Evolutionary conservation across 1,140 invertebrate genomes (phyloP).

Genomic region (Vanessa tameamea): DNA sequence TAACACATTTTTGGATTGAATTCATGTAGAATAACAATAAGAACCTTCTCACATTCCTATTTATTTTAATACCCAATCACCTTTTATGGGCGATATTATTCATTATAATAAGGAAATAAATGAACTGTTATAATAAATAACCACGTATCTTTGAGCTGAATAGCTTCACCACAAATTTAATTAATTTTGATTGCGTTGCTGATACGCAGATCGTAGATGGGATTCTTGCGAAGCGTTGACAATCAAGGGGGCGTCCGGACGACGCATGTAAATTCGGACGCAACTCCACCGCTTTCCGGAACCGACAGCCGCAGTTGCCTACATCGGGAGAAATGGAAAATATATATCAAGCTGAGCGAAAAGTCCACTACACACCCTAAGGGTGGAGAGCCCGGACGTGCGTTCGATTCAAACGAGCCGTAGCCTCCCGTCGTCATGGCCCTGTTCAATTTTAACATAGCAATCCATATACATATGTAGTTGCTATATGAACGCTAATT

Average conservation of each 20-base stretch:
- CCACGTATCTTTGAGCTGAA: background rate
- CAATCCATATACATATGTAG: conserved; percentile 46
- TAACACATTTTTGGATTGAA: no score
- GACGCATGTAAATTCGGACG: conserved; percentile 64
- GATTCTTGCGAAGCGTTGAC: conserved; percentile 29
- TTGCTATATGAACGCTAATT: conserved; percentile 50
- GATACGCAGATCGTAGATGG: background rate
- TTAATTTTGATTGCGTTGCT: conserved; percentile 11
- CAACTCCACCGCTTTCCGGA: conserved; percentile 47
- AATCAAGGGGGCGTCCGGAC: conserved; percentile 47
- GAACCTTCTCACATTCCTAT: no score
- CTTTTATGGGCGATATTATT: no score
- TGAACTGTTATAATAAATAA: background rate
- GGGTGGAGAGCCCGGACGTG: conserved; percentile 68
- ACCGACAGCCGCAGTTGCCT: conserved; percentile 65
- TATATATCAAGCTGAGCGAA: conserved; percentile 75
- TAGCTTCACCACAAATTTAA: conserved; percentile 21
- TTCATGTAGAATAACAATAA: no score
- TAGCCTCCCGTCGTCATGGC: conserved; percentile 62
- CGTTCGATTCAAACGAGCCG: conserved; percentile 75
- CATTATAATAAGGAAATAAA: no score
- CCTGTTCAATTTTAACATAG: conserved; percentile 67
- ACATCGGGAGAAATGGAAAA: conserved; percentile 74
- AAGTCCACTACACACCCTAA: conserved; percentile 73
- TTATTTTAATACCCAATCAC: no score